These are phyloP conservation scores for Erpobdella octoculata DNA, from an alignment of 2,888 invertebrate species.

Conservation along the genomic window DNA sequence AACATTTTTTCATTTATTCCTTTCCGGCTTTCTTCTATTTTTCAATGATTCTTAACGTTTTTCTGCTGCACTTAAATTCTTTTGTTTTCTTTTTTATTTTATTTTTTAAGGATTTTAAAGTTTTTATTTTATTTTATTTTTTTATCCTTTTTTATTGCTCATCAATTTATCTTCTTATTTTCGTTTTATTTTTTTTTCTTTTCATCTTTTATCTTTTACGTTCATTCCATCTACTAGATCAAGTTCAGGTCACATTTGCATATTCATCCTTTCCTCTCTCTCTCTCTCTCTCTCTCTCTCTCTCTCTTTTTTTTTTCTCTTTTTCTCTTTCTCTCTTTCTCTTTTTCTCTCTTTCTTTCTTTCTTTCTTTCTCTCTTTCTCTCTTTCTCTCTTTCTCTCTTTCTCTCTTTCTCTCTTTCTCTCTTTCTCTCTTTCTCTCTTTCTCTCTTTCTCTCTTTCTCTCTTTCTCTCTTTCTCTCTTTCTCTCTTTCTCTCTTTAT, in stretches of 20 bases:
- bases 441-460: not conserved
- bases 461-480: constrained; percentile 8
- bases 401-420: constrained; percentile 1
- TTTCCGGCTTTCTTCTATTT: too few relatives aligned
- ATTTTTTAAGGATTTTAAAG: too few relatives aligned
- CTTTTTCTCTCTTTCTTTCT: constrained; percentile 2
- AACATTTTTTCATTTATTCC: too few relatives aligned
- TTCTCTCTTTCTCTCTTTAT: constrained; percentile 14
- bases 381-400: not conserved
- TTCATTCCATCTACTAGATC: not conserved
- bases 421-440: constrained; percentile 1
- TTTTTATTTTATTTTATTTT: not conserved
- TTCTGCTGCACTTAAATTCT: too few relatives aligned
- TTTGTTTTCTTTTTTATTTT: too few relatives aligned
- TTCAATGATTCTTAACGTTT: too few relatives aligned
- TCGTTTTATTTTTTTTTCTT: not conserved
- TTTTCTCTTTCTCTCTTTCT: constrained; percentile 4
- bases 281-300: constrained; percentile 1
- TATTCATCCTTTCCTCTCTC: not conserved
- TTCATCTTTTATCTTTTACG: not conserved
- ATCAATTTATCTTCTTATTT: not conserved
- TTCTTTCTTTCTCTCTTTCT: constrained; percentile 23
- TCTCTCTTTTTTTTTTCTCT: not conserved
- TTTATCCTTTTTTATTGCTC: not conserved
- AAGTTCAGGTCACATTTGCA: not conserved